Evolutionary conservation across 1,140 invertebrate genomes (phyloP), one percentile per base, ranked within the genome.

Genomic region (Drosophila elegans): DNA sequence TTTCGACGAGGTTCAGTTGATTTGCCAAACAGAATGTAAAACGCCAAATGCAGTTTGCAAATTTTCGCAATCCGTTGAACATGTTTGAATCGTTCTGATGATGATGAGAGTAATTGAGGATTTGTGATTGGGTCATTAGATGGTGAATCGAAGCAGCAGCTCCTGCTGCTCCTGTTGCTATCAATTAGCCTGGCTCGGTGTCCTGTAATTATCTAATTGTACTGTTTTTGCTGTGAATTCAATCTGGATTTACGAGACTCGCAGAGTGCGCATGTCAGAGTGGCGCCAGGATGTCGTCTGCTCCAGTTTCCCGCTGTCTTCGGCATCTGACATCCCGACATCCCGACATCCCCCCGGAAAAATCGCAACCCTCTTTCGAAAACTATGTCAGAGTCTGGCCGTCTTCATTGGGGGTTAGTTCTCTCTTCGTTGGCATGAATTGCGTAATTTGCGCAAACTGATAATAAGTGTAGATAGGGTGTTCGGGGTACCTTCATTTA

Each of bases 281-380:
- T 89, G 84, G 85, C 84, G 84, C 84, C 84, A 84, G 54, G 72
- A 80, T 67, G 85, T 29, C 84, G 84, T 64, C 84, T 89, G 84
- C 80, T 89, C 84, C 85, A 89, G 77, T 85, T 89, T 90, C 54
- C 68, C 41, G 73, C 72, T 66, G 57, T 71, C 76, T 51, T 57
- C 55, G 44, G 3, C 62, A 42, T 74, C 72, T 49, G 72, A 52
- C 34, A 57, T 39, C 42, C 25, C 41, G 72, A 52, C 34, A 57
- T 39, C 42, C 25, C 41, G 39, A 4, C 13, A 5, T 16, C 13
- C 21, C 39, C 16, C 45, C 27, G 16, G 12, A 39, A 46, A 42
- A 73, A 13, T 21, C 29, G 25, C 29, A 12, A 42, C 46, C 54
- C 32, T 12, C 7, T 34, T 38, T 44, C 54, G 25, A 13, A 88